Evolutionary conservation across 2,797 vertebrate genomes (phyloP).

Genomic region (Chromis chromis): DNA sequence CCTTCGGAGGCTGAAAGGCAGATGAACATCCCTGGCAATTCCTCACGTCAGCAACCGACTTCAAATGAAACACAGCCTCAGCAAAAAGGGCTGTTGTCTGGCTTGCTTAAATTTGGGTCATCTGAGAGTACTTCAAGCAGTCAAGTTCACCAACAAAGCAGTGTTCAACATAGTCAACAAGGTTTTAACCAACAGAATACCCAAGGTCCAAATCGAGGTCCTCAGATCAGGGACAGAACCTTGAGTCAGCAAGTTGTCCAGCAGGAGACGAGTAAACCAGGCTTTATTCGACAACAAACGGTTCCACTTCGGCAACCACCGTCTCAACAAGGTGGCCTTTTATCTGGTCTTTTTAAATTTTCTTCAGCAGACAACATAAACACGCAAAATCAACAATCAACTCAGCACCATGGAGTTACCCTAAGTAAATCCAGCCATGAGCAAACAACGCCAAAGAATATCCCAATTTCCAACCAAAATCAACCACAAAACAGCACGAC

Average conservation of each 20-base stretch:
- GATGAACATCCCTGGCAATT: constrained; percentile 21
- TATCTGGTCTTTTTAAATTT: constrained; percentile 85
- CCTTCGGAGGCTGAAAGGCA: constrained; percentile 52
- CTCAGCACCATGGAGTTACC: constrained; percentile 53
- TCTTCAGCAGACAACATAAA: constrained; percentile 84
- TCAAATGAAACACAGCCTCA: constrained; percentile 56
- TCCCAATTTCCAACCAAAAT: constrained; percentile 43
- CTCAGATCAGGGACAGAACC: constrained; percentile 41
- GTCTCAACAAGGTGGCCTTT: constrained; percentile 73
- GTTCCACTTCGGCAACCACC: constrained; percentile 70
- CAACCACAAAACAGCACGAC: constrained; percentile 47
- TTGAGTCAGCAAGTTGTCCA: constrained; percentile 53
- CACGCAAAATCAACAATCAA: constrained; percentile 49
- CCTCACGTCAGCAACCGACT: constrained; percentile 47
- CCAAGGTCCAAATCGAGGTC: constrained; percentile 44
- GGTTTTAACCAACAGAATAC: constrained; percentile 40
- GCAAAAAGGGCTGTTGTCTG: constrained; percentile 75
- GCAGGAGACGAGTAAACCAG: constrained; percentile 61
- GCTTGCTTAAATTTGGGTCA: constrained; percentile 77
- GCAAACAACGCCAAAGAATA: constrained; percentile 47
- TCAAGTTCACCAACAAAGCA: constrained; percentile 59
- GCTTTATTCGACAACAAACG: constrained; percentile 68
- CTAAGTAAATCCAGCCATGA: constrained; percentile 61
- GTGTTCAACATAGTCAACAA: constrained; percentile 43
- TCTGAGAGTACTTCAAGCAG: constrained; percentile 68